A percentile compares a stretch with the other conserved stretches of the same genome.
Conservation (phyloP, 2,113 vertebrate species). For the Hippocampus abdominalis region DNA sequence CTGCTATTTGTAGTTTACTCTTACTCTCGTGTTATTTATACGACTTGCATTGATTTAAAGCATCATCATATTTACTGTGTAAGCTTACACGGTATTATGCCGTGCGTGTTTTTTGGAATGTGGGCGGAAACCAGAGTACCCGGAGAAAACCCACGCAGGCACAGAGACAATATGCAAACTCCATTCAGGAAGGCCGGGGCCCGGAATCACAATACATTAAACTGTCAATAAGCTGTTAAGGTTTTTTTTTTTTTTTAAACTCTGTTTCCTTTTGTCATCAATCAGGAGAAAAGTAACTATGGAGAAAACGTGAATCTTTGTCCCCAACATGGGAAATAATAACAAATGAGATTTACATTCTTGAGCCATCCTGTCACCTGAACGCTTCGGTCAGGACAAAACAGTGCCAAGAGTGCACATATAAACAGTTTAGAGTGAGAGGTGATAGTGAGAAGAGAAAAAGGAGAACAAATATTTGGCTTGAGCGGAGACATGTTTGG, state of each 20-base stretch:
- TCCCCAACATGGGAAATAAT: neutral
- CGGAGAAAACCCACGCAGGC: no score
- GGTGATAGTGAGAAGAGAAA: constrained; percentile 4
- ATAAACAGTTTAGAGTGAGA: constrained; percentile 1
- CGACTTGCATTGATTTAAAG: no score
- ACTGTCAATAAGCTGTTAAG: no score
- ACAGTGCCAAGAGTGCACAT: constrained; percentile 29
- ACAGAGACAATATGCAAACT: no score
- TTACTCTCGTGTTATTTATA: neutral
- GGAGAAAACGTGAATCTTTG: neutral
- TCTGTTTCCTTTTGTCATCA: neutral
- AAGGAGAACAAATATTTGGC: constrained; percentile 58
- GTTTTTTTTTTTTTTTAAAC: no score
- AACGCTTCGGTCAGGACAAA: constrained; percentile 13
- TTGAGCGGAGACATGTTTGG: constrained; percentile 51
- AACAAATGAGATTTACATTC: constrained; percentile 5
- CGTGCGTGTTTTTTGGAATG: no score
- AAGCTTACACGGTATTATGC: no score
- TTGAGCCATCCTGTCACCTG: constrained; percentile 28
- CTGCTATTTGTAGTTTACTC: neutral
- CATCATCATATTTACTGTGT: no score
- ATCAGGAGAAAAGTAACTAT: neutral
- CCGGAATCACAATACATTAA: no score
- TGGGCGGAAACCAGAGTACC: no score
- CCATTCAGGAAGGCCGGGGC: no score